Conservation (phyloP, 2,113 vertebrate genomes). For the Nesoenas mayeri region DNA sequence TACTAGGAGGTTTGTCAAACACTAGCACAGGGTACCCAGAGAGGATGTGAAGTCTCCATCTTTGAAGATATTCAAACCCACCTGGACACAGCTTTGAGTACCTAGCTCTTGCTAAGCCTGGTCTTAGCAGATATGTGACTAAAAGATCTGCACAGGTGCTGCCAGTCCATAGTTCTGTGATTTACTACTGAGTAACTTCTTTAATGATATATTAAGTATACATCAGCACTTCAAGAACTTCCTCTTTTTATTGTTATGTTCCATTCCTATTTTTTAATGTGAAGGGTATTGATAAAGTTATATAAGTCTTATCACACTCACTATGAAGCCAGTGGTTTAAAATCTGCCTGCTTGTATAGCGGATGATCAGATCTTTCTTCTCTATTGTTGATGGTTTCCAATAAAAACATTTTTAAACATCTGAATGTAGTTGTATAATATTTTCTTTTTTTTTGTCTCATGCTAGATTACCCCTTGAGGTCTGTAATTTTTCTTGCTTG, state of each 20-base stretch:
- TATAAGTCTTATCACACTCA: neutral
- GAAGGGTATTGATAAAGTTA: neutral
- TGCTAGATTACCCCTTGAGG: neutral
- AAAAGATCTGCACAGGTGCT: neutral
- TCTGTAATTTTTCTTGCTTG: neutral
- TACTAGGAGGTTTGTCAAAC: too few relatives aligned
- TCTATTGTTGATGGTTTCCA: neutral
- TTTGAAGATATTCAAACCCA: too few relatives aligned
- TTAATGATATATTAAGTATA: neutral
- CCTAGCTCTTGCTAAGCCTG: too few relatives aligned
- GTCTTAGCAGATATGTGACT: neutral
- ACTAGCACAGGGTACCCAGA: too few relatives aligned
- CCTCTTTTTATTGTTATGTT: neutral
- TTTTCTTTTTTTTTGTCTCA: neutral
- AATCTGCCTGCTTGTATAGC: neutral
- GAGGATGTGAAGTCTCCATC: too few relatives aligned
- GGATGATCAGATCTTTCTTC: neutral
- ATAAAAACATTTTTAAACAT: neutral
- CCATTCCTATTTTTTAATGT: accelerated
- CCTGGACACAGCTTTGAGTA: too few relatives aligned
- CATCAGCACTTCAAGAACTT: neutral
- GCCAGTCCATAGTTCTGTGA: neutral
- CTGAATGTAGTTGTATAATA: neutral
- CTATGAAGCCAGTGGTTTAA: neutral
- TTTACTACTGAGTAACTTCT: neutral